Evolutionary conservation across 2,888 invertebrate genomes (phyloP).

Genomic region (Melanophora roralis): DNA sequence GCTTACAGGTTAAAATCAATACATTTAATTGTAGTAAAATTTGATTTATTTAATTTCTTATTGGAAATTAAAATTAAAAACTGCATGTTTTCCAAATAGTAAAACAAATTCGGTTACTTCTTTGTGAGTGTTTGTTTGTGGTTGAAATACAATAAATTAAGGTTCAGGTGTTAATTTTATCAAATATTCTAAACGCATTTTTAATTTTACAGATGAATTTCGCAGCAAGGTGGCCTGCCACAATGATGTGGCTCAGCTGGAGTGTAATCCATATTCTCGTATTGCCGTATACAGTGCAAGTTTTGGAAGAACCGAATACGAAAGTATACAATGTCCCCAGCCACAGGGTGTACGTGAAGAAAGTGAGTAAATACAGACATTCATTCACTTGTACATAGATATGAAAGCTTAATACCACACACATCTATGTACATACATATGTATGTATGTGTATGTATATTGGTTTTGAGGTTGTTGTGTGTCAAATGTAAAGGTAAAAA

Average conservation of each 20-base stretch:
- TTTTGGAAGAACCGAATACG: slow-evolving; percentile 94
- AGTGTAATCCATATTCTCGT: slow-evolving; percentile 91
- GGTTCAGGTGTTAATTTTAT: slow-evolving; percentile 4
- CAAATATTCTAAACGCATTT: slow-evolving; percentile 27
- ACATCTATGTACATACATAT: background rate
- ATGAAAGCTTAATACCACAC: background rate
- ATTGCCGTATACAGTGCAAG: slow-evolving; percentile 95
- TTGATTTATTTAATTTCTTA: too few species aligned
- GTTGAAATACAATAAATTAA: background rate
- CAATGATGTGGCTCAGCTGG: slow-evolving; percentile 90
- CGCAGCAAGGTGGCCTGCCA: slow-evolving; percentile 95
- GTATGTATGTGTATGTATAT: background rate
- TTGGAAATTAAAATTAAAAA: too few species aligned
- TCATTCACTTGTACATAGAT: background rate
- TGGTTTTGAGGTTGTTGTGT: background rate
- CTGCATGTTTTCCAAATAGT: too few species aligned
- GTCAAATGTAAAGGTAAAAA: background rate
- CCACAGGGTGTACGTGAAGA: slow-evolving; percentile 91
- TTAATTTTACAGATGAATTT: slow-evolving; percentile 87
- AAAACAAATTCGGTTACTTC: too few species aligned
- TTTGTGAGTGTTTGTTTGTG: background rate
- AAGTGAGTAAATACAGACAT: slow-evolving; percentile 80
- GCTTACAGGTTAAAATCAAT: too few species aligned
- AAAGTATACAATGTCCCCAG: slow-evolving; percentile 92
- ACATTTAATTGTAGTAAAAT: too few species aligned